Conservation (phyloP, 2,113 vertebrate genomes). For the Chaetura pelagica region DNA sequence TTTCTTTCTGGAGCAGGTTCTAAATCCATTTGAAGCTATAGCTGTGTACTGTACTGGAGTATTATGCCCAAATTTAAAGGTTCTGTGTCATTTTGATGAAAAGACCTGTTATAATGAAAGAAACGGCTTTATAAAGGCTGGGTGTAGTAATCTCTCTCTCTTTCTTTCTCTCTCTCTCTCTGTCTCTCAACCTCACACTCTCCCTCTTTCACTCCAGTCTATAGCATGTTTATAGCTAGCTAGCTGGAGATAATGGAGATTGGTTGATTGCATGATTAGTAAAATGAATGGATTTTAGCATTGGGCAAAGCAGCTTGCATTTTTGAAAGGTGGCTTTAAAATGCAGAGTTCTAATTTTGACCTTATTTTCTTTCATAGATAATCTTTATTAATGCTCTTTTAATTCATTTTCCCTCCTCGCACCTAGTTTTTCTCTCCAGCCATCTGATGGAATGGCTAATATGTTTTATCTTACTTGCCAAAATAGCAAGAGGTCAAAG, state of each 20-base stretch:
- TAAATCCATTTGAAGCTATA: slow-evolving; percentile 63
- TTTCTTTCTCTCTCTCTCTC: neutral
- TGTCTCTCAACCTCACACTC: slow-evolving; percentile 65
- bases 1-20: slow-evolving; percentile 77
- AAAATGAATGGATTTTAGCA: slow-evolving; percentile 67
- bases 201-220: slow-evolving; percentile 69
- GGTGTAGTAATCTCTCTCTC: slow-evolving; percentile 64
- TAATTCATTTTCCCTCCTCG: slow-evolving; percentile 28
- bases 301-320: slow-evolving; percentile 54
- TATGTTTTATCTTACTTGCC: slow-evolving; percentile 35
- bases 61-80: slow-evolving; percentile 72
- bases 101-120: slow-evolving; percentile 80
- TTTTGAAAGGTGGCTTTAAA: slow-evolving; percentile 62
- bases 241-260: slow-evolving; percentile 68
- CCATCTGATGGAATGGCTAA: slow-evolving; percentile 39
- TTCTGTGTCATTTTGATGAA: slow-evolving; percentile 74
- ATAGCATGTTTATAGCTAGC: slow-evolving; percentile 70
- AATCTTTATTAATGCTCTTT: slow-evolving; percentile 65
- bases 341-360: slow-evolving; percentile 54
- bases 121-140: slow-evolving; percentile 78
- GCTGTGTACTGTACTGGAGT: slow-evolving; percentile 65
- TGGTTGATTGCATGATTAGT: slow-evolving; percentile 61
- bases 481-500: slow-evolving; percentile 15
- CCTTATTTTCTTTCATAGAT: slow-evolving; percentile 65
- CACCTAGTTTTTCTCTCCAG: slow-evolving; percentile 36